Evolutionary conservation across 2,113 vertebrate species (phyloP), one percentile per base, ranked within the genome.

Genomic region (Muscicapa adusta): DNA sequence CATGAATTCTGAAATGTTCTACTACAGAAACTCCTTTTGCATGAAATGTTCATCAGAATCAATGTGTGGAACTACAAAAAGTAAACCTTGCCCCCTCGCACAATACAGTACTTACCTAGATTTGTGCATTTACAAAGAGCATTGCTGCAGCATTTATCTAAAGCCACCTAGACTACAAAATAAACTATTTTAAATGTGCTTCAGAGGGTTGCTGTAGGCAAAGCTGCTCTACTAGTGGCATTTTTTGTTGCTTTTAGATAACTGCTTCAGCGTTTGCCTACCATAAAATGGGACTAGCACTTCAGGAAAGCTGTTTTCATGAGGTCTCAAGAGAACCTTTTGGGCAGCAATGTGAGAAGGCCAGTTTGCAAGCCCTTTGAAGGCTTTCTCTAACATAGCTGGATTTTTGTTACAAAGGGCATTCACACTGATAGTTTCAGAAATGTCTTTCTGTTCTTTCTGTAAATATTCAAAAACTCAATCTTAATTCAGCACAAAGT

Each of bases 41-140:
- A 98, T 97, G 97, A 97, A 98, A 97, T 96, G 97, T 97, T 98
- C 97, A 97, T 98, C 97, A 97, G 96, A 97, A 96, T 96, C 97
- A 97, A 90, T 94, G 95, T 89, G 93, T 92, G 91, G 94, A 97
- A 96, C 90, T 92, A 96, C 68, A 97, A 87, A 91, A 97, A 96
- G 80, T 90, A 97, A 96, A 96, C 84, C 73, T 95, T 78, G 60
- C 76, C 61, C 88, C 77, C 77, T 95, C 47, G 0, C 79, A 91
- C 71, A 97, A 73, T 95, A 85, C 87, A 93, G 53, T 68, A 91
- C 85, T 97, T 96, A 84, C 84, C 81, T 95, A 94, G 91, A 95
- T 94, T 78, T 87, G 61, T 73, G 68, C 63, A 77, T 79, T 95
- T 74, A 71, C 68, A 76, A 95, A 91, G 58, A 92, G 58, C 57